Conservation (phyloP, 1,140 invertebrate genomes). For the Eriosoma lanigerum region DNA sequence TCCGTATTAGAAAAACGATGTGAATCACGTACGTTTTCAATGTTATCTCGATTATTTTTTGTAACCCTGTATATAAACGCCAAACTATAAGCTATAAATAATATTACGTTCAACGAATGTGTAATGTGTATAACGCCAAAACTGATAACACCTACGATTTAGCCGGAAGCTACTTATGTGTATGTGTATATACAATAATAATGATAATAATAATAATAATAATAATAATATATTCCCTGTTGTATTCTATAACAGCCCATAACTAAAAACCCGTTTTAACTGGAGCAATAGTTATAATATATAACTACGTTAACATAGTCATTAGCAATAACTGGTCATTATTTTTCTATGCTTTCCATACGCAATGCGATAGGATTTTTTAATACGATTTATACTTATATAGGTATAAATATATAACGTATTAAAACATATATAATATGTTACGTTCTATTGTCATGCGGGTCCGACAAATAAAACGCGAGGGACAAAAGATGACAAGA, state of each 20-base stretch:
- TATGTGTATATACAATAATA: not conserved
- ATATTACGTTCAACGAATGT: not conserved
- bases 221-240: not conserved
- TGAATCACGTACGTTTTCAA: too few relatives aligned
- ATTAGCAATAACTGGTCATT: slow-evolving; percentile 21
- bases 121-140: slow-evolving; percentile 8
- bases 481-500: slow-evolving; percentile 5
- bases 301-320: slow-evolving; percentile 31
- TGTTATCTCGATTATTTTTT: too few relatives aligned
- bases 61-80: too few relatives aligned
- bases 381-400: not conserved
- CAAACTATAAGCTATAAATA: too few relatives aligned
- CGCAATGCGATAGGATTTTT: not conserved
- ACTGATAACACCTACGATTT: slow-evolving; percentile 47
- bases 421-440: too few relatives aligned
- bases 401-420: not conserved
- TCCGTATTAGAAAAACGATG: too few relatives aligned
- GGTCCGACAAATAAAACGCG: not conserved
- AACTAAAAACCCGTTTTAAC: slow-evolving; percentile 35
- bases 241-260: not conserved
- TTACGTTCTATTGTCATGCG: slow-evolving; percentile 2
- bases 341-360: slow-evolving; percentile 20
- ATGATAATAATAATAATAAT: not conserved
- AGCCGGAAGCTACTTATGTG: not conserved
- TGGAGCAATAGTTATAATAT: slow-evolving; percentile 24